These are phyloP conservation scores for Hippocampus barbouri DNA, from an alignment of 2,113 vertebrate species.

Conservation along the genomic window DNA sequence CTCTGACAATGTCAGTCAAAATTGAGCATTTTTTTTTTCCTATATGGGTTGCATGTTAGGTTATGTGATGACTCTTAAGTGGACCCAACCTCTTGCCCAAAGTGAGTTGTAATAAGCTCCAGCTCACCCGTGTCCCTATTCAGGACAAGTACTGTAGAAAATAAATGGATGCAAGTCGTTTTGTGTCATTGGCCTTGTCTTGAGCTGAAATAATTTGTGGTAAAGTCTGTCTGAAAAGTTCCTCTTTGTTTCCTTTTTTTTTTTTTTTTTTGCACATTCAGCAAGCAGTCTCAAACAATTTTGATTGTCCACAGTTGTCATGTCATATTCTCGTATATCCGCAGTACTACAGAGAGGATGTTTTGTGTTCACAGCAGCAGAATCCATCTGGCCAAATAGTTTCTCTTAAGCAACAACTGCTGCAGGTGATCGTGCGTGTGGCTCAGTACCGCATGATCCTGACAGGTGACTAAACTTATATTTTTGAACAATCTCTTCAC, in stretches of 20 bases:
- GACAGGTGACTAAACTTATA: conserved; percentile 76
- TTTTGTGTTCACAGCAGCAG: conserved; percentile 68
- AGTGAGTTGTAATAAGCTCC: no score
- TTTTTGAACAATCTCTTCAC: not conserved
- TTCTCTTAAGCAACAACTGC: conserved; percentile 81
- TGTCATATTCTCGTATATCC: not conserved
- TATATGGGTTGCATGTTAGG: no score
- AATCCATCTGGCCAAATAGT: conserved; percentile 66
- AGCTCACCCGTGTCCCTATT: no score
- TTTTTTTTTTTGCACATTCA: not conserved
- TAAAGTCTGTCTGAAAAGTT: conserved; percentile 1
- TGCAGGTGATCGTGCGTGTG: conserved; percentile 84
- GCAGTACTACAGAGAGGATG: conserved; percentile 1
- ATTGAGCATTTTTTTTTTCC: no score
- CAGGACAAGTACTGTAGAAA: no score
- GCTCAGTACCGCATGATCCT: conserved; percentile 92
- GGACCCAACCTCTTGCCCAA: no score
- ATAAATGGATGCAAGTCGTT: no score
- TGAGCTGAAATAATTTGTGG: not conserved
- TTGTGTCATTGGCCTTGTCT: no score
- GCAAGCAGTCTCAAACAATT: not conserved
- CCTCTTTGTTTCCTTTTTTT: not conserved
- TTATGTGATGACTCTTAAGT: no score
- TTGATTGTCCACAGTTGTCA: not conserved
- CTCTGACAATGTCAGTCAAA: no score